phyloP scores from a whole-genome alignment of 2,888 invertebrate species.

The Pollenia labialis region DNA sequence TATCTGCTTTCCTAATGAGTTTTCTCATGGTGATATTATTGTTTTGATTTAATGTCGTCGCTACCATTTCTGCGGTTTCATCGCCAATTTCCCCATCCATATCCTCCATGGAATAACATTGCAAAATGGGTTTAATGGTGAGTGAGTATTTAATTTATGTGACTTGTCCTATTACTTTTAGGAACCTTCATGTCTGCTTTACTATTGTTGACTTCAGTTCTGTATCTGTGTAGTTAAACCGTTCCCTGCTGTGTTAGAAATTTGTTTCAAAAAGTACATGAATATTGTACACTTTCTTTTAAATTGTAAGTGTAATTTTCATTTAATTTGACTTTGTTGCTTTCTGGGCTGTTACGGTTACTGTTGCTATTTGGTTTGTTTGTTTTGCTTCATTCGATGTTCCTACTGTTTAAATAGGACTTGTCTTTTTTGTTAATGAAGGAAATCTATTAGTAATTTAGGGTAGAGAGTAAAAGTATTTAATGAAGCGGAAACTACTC shows the following conservation, averaged over 20 bases:
- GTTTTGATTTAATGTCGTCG: constrained; percentile 9
- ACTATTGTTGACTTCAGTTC: not conserved
- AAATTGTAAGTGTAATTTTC: constrained; percentile 17
- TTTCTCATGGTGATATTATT: not conserved
- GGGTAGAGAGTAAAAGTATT: constrained; percentile 46
- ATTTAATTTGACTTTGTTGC: not conserved
- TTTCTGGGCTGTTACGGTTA: not conserved
- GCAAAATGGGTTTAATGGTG: constrained; percentile 33
- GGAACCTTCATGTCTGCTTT: constrained; percentile 41
- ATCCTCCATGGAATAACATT: constrained; percentile 35
- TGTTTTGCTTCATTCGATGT: not conserved
- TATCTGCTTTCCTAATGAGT: constrained; percentile 21
- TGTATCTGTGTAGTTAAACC: not conserved
- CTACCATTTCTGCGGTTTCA: not conserved
- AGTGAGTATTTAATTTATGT: constrained; percentile 50
- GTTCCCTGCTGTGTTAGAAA: constrained; percentile 32
- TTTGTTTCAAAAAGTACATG: not conserved
- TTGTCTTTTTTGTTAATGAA: constrained; percentile 32
- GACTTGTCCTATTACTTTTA: constrained; percentile 33
- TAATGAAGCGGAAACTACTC: constrained; percentile 64
- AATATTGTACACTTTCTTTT: not conserved
- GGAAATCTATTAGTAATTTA: constrained; percentile 37
- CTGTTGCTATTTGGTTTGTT: constrained; percentile 6
- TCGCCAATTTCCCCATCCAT: not conserved
- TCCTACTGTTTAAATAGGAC: constrained; percentile 1